phyloP scores from a whole-genome alignment of 2,797 vertebrate species.

The Hydrophis major region DNA sequence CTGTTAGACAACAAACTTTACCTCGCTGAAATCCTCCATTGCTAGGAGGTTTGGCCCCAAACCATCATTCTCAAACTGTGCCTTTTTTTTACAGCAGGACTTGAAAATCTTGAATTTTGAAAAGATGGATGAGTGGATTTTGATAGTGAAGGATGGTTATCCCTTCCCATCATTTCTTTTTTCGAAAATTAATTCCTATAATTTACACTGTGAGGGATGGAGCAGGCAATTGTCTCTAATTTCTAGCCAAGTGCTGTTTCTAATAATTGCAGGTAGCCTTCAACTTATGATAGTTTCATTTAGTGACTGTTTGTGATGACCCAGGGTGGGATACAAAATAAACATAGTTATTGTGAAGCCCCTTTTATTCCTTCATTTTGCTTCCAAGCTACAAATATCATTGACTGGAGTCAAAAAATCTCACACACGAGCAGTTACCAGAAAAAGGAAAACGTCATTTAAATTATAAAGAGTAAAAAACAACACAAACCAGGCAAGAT shows the following conservation, averaged over 20 bases:
- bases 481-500: too few relatives aligned
- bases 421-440: too few relatives aligned
- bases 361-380: too few relatives aligned
- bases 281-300: too few relatives aligned
- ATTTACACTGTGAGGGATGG: neutral
- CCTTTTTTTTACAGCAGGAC: too few relatives aligned
- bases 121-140: neutral
- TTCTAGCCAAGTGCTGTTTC: neutral
- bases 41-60: neutral
- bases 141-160: neutral
- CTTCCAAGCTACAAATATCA: too few relatives aligned
- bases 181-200: neutral
- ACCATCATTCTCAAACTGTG: neutral
- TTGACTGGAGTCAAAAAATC: too few relatives aligned
- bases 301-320: too few relatives aligned
- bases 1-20: conserved; percentile 1
- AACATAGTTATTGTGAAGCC: too few relatives aligned
- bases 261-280: neutral
- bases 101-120: neutral
- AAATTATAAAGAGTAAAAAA: too few relatives aligned
- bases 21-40: neutral
- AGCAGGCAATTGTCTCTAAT: neutral
- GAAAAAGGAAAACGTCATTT: too few relatives aligned
- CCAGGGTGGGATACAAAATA: too few relatives aligned
- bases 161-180: neutral